Evolutionary conservation across 2,888 invertebrate genomes (phyloP).

Genomic region (Diarsia rubi): DNA sequence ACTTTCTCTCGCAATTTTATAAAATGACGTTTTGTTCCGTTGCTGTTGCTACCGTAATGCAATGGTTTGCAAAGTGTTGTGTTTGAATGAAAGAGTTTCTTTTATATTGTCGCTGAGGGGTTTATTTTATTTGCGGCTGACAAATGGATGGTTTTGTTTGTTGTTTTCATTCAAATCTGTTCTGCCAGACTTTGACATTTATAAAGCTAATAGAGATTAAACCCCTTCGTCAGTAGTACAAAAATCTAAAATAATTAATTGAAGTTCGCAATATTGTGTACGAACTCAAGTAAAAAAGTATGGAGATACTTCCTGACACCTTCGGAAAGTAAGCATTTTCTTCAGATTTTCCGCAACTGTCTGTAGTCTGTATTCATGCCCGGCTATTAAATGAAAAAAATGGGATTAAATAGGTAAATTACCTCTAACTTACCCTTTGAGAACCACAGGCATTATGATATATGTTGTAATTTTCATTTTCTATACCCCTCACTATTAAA

Average conservation of each 20-base stretch:
- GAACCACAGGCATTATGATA: neutral
- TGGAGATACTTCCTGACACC: conserved; percentile 22
- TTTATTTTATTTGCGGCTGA: conserved; percentile 11
- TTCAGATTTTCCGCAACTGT: neutral
- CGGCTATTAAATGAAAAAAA: neutral
- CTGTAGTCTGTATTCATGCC: neutral
- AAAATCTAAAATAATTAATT: too few relatives aligned
- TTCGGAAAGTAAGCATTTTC: conserved; percentile 18
- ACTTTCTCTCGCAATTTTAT: conserved; percentile 63
- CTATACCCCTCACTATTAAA: too few relatives aligned
- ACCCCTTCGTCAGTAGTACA: neutral
- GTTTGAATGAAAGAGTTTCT: conserved; percentile 27
- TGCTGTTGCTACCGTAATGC: conserved; percentile 33
- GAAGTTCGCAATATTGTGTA: too few relatives aligned
- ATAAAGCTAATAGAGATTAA: neutral
- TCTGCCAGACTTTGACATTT: neutral
- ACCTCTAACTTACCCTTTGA: neutral
- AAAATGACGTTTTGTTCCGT: conserved; percentile 47
- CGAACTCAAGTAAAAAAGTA: neutral
- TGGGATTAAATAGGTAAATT: neutral
- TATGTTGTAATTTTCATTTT: neutral
- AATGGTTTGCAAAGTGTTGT: conserved; percentile 26
- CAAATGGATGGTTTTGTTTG: neutral
- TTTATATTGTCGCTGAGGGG: conserved; percentile 10
- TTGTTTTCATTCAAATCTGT: too few relatives aligned